Conservation (phyloP, 2,113 vertebrate genomes). For the Xyliphius kryptos region DNA sequence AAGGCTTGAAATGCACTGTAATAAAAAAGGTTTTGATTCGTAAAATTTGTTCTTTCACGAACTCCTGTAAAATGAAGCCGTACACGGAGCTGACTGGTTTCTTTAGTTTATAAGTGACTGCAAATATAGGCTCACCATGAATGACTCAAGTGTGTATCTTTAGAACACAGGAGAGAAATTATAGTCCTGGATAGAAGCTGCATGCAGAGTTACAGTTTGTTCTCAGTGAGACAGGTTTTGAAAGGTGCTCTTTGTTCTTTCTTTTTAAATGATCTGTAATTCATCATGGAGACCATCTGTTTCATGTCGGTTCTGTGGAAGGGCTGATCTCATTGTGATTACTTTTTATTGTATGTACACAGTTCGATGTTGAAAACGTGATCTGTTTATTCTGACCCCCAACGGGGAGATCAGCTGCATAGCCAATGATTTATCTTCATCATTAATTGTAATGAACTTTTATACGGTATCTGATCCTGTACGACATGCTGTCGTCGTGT, state of each 20-base stretch:
- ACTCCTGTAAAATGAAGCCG: no score
- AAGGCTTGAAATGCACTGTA: no score
- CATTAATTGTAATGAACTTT: no score
- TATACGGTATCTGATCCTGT: no score
- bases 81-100: no score
- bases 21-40: no score
- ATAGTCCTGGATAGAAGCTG: background rate
- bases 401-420: no score
- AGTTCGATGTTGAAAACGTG: background rate
- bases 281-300: slow-evolving; percentile 7
- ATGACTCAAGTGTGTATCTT: slow-evolving; percentile 9
- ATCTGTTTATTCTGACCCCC: background rate
- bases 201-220: background rate
- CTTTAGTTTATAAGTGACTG: background rate
- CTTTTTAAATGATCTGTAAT: slow-evolving; percentile 3
- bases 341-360: background rate
- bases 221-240: slow-evolving; percentile 5
- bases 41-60: no score
- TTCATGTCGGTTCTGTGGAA: slow-evolving; percentile 8
- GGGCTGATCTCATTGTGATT: background rate
- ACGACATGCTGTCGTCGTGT: no score
- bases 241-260: slow-evolving; percentile 2
- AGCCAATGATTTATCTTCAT: no score
- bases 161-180: background rate
- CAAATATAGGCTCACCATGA: background rate